A percentile compares a stretch with the other conserved stretches of the same genome.
These are phyloP conservation scores for Strongylocentrotus purpuratus DNA, from an alignment of 35 echinoderm and acorn worm genomes.

Conservation along the genomic window DNA sequence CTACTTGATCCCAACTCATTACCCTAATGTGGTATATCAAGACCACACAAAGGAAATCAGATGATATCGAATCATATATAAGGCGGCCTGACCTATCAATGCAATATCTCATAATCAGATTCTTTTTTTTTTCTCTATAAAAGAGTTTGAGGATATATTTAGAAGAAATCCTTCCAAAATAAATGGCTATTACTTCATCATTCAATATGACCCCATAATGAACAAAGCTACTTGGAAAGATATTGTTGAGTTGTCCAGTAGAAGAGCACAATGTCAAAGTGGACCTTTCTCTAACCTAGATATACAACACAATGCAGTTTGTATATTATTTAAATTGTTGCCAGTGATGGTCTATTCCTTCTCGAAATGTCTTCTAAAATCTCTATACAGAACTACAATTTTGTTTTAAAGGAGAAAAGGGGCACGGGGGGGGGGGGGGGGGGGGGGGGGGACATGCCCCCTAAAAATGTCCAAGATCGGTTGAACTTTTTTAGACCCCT, in stretches of 20 bases:
- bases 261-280: too few relatives aligned
- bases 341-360: too few relatives aligned
- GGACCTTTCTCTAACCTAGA: too few relatives aligned
- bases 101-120: not conserved
- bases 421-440: not conserved
- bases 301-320: too few relatives aligned
- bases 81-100: not conserved
- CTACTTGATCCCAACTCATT: not conserved
- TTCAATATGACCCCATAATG: not conserved
- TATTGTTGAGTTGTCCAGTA: too few relatives aligned
- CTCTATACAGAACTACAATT: too few relatives aligned
- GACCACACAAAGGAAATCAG: not conserved
- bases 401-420: too few relatives aligned
- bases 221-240: not conserved
- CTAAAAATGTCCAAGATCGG: too few relatives aligned
- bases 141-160: not conserved
- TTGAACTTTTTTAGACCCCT: not conserved
- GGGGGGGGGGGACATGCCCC: not conserved
- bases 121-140: not conserved
- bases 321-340: too few relatives aligned
- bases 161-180: not conserved
- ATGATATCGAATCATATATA: not conserved
- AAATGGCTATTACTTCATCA: not conserved
- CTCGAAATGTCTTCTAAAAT: too few relatives aligned
- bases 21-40: constrained; percentile 24